Conservation (phyloP, 2,113 vertebrate genomes). For the Mus spicilegus region DNA sequence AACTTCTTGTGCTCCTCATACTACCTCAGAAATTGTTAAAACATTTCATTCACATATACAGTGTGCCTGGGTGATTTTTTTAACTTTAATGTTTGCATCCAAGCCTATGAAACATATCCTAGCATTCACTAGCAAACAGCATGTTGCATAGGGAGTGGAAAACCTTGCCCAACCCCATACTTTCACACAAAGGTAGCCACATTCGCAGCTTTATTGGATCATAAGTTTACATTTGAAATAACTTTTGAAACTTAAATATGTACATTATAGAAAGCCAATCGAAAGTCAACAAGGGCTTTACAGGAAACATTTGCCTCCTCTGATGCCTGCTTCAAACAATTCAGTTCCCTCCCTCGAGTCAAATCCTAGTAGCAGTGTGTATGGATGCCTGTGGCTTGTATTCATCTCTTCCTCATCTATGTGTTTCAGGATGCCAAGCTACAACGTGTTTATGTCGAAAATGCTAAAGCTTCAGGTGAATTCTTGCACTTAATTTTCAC, state of each 20-base stretch:
- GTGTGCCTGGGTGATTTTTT: background rate
- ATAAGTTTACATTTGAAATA: background rate
- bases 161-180: background rate
- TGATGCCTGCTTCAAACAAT: background rate
- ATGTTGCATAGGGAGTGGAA: background rate
- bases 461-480: background rate
- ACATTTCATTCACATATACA: background rate
- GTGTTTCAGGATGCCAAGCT: no score
- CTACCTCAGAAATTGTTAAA: background rate
- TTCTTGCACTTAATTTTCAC: background rate
- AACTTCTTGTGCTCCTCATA: background rate
- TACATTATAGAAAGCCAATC: background rate
- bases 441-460: background rate
- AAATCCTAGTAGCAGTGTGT: background rate
- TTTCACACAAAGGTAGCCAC: background rate
- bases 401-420: background rate
- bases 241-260: background rate
- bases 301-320: background rate
- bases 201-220: background rate
- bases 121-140: background rate
- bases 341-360: background rate
- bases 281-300: background rate
- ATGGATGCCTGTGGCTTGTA: background rate
- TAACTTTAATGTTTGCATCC: conserved; percentile 13
- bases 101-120: background rate